phyloP scores from a whole-genome alignment of 2,797 vertebrate species.

The Percopsis omiscomaycus region DNA sequence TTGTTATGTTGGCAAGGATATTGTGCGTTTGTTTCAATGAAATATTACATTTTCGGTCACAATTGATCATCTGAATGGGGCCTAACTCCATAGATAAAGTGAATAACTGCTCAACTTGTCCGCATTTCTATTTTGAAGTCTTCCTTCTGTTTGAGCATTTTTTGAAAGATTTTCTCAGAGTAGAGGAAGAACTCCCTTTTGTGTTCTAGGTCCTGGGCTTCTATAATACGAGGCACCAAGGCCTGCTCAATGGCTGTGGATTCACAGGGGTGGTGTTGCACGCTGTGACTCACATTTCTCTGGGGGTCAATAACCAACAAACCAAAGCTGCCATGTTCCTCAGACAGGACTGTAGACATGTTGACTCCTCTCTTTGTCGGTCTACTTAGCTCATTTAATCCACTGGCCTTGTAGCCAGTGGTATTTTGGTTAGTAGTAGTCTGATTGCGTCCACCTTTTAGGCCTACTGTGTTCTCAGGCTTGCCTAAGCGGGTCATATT shows the following conservation, averaged over 20 bases:
- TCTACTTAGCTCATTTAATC: conserved; percentile 9
- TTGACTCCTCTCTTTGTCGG: not conserved
- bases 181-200: conserved; percentile 57
- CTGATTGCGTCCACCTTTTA: conserved; percentile 4
- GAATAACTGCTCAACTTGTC: not conserved
- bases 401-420: conserved; percentile 9
- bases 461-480: not conserved
- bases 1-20: too few species aligned
- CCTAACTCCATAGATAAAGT: too few species aligned
- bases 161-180: conserved; percentile 22
- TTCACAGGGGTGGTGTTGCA: conserved; percentile 64
- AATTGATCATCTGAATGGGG: too few species aligned
- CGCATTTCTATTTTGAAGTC: conserved; percentile 25
- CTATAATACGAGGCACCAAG: conserved; percentile 53
- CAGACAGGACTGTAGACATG: not conserved
- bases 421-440: conserved; percentile 7
- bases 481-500: conserved; percentile 14
- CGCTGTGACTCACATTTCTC: conserved; percentile 59
- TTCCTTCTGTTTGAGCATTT: conserved; percentile 50
- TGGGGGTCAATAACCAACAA: conserved; percentile 57
- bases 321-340: conserved; percentile 21
- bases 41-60: too few species aligned
- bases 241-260: conserved; percentile 63
- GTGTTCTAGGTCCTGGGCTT: conserved; percentile 54
- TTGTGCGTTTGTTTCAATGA: too few species aligned